These are phyloP conservation scores for Coccyzus lansbergi DNA, from an alignment of 2,797 vertebrate species.

Conservation along the genomic window DNA sequence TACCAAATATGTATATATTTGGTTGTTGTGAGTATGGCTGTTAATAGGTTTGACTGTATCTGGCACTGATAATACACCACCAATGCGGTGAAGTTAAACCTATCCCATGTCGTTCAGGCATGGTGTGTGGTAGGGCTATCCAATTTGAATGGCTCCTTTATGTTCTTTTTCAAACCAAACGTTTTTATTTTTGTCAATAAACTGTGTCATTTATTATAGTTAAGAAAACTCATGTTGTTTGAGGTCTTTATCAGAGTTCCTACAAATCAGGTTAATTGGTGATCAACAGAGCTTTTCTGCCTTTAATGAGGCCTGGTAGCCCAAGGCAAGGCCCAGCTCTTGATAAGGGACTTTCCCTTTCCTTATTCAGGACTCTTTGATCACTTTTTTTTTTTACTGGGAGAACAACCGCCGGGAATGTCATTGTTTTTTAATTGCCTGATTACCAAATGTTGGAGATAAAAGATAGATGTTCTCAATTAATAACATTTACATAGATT, in stretches of 20 bases:
- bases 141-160: constrained; percentile 78
- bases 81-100: constrained; percentile 53
- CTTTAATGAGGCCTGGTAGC: constrained; percentile 94
- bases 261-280: constrained; percentile 99
- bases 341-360: constrained; percentile 87
- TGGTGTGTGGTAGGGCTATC: constrained; percentile 71
- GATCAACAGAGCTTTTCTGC: constrained; percentile 94
- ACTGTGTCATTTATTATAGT: constrained; percentile 84
- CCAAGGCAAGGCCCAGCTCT: constrained; percentile 89
- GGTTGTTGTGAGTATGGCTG: constrained; percentile 26
- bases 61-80: constrained; percentile 47
- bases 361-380: constrained; percentile 90
- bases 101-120: constrained; percentile 46
- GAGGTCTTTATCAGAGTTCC: constrained; percentile 90
- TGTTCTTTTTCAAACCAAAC: constrained; percentile 79
- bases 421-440: constrained; percentile 99
- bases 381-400: constrained; percentile 86
- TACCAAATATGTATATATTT: constrained; percentile 51
- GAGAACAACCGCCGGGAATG: constrained; percentile 86
- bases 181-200: constrained; percentile 85
- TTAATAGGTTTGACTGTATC: constrained; percentile 30
- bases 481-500: constrained; percentile 99
- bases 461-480: constrained; percentile 99
- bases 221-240: constrained; percentile 84
- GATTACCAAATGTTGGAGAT: constrained; percentile 95